These are phyloP conservation scores for Physella acuta DNA, from an alignment of 1,140 invertebrate genomes.

Conservation along the genomic window DNA sequence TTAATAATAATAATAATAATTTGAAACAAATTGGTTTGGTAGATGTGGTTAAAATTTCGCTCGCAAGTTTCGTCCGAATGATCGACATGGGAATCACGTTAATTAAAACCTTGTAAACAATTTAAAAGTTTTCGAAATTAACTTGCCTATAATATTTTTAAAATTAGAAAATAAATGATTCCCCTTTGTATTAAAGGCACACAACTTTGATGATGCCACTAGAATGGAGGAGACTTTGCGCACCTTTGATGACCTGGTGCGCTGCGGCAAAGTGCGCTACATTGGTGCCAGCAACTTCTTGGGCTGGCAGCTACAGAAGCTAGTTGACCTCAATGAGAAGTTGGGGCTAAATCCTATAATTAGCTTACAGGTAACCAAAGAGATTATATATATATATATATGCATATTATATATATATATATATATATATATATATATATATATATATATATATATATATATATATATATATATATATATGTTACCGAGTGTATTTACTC, in stretches of 20 bases:
- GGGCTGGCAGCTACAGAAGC: constrained; percentile 51
- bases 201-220: constrained; percentile 40
- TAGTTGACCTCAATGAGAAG: constrained; percentile 28
- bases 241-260: constrained; percentile 44
- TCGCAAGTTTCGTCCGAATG: neutral
- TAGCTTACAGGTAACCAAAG: constrained; percentile 45
- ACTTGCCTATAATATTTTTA: neutral
- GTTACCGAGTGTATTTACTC: too few relatives aligned
- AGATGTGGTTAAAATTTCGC: too few relatives aligned
- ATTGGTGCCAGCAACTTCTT: constrained; percentile 44
- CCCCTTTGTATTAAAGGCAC: constrained; percentile 29
- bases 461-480: too few relatives aligned
- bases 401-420: too few relatives aligned
- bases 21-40: too few relatives aligned
- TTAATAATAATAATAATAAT: too few relatives aligned
- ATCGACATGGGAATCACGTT: neutral
- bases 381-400: too few relatives aligned
- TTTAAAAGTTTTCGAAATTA: neutral
- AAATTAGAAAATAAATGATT: neutral
- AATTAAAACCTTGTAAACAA: neutral
- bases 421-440: too few relatives aligned
- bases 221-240: constrained; percentile 44
- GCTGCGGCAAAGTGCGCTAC: constrained; percentile 46
- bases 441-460: too few relatives aligned
- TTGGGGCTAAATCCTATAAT: constrained; percentile 29